Conservation (phyloP, 2,888 invertebrate genomes). For the Amiota mariae region DNA sequence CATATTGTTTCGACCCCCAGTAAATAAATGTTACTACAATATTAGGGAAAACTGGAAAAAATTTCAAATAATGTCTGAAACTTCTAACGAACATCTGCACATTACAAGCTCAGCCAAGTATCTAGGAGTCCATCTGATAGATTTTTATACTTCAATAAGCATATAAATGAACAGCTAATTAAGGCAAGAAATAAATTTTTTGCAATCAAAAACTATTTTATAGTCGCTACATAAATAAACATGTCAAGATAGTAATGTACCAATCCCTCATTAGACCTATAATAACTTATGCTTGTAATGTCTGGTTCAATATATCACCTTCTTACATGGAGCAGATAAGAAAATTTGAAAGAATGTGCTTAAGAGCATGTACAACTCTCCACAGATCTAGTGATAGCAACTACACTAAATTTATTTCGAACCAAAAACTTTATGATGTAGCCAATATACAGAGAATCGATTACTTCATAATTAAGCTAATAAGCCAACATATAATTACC, state of each 20-base stretch:
- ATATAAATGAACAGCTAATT: background rate
- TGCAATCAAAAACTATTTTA: constrained; percentile 4
- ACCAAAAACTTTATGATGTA: background rate
- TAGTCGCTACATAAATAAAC: background rate
- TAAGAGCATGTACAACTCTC: background rate
- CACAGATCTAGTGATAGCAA: background rate
- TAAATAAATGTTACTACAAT: constrained; percentile 31
- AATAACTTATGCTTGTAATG: constrained; percentile 18
- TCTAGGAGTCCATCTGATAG: constrained; percentile 30
- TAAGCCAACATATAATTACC: constrained; percentile 8
- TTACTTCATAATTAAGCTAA: constrained; percentile 21
- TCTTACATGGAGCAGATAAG: background rate
- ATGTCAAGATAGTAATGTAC: constrained; percentile 19
- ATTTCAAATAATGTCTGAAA: constrained; percentile 23
- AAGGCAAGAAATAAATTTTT: constrained; percentile 11
- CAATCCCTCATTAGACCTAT: constrained; percentile 28
- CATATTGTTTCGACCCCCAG: constrained; percentile 19
- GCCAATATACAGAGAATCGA: constrained; percentile 30
- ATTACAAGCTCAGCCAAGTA: constrained; percentile 10
- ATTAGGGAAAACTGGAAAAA: constrained; percentile 32
- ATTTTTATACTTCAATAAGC: constrained; percentile 2
- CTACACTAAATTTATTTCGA: background rate
- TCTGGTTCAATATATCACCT: constrained; percentile 22
- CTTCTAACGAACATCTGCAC: background rate
- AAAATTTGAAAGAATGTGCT: background rate